Percentiles rank a stretch among this genome's conserved stretches.
Evolutionary conservation across 2,797 vertebrate species (phyloP).

Genomic region (Hydrophis major): DNA sequence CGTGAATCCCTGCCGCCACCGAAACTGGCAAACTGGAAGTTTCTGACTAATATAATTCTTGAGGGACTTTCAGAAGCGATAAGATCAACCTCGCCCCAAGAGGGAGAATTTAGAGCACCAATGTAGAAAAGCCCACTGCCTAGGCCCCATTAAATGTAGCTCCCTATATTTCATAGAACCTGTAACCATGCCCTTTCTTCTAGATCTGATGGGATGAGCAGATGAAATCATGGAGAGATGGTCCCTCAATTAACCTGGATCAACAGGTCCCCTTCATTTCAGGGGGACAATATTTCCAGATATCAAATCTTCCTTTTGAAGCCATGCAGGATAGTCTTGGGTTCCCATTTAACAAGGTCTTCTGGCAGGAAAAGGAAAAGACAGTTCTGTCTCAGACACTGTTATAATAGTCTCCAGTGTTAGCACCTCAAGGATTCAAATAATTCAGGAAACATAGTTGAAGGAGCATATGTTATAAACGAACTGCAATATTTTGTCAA

Average conservation of each 20-base stretch:
- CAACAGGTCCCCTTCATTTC: not conserved
- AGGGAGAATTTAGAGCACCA: not conserved
- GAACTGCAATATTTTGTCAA: not conserved
- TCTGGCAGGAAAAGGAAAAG: not conserved
- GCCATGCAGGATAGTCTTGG: not conserved
- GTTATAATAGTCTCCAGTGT: not conserved
- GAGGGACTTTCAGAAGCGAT: not conserved
- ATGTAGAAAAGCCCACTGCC: not conserved
- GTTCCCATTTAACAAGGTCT: no score
- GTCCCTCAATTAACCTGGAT: not conserved
- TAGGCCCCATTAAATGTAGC: not conserved
- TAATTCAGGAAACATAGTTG: not conserved
- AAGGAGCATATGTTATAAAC: not conserved
- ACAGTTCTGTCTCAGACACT: not conserved
- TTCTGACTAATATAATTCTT: not conserved
- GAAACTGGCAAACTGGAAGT: no score
- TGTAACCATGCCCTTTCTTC: not conserved
- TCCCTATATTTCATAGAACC: not conserved
- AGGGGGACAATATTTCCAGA: not conserved
- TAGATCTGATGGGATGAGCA: not conserved
- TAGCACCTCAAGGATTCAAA: not conserved
- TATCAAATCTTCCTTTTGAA: not conserved
- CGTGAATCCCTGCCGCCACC: no score
- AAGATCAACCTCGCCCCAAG: no score
- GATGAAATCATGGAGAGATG: not conserved